A percentile compares a stretch with the other conserved stretches of the same genome.
Evolutionary conservation across 2,797 vertebrate genomes (phyloP).

Genomic region (Rallus crepitans): DNA sequence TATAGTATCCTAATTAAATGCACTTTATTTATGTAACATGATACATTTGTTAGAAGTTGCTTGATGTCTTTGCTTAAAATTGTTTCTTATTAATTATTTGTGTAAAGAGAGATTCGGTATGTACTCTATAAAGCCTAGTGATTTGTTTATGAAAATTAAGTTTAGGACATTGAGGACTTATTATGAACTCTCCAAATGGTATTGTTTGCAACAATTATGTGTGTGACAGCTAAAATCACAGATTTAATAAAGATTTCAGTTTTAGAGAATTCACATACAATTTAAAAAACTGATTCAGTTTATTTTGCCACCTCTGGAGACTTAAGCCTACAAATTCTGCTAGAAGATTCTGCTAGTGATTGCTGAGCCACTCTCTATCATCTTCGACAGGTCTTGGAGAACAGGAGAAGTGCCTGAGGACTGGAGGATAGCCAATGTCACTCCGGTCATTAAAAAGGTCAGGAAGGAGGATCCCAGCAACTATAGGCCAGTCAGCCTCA

Average conservation of each 20-base stretch:
- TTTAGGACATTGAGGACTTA: not conserved
- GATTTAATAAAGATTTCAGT: not conserved
- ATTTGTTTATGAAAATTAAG: not conserved
- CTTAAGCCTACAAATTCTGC: not conserved
- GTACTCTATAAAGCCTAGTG: not conserved
- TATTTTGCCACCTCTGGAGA: not conserved
- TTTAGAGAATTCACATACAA: not conserved
- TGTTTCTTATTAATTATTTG: not conserved
- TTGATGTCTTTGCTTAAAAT: not conserved
- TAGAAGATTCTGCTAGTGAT: not conserved
- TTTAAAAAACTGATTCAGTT: not conserved
- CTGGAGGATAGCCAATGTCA: too few species aligned
- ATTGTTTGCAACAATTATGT: not conserved
- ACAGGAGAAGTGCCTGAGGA: too few species aligned
- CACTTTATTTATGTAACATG: not conserved
- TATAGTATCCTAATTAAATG: not conserved
- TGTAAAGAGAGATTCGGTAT: not conserved
- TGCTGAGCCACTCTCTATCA: too few species aligned
- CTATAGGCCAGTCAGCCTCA: too few species aligned
- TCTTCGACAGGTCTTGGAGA: too few species aligned
- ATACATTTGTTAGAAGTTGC: rapidly evolving
- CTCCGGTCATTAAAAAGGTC: too few species aligned
- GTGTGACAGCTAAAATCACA: not conserved
- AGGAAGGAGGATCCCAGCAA: too few species aligned
- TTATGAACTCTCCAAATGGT: not conserved